A percentile compares a stretch with the other conserved stretches of the same genome.
phyloP scores from a whole-genome alignment of 2,797 vertebrate genomes.

The Macroramphosus scolopax region DNA sequence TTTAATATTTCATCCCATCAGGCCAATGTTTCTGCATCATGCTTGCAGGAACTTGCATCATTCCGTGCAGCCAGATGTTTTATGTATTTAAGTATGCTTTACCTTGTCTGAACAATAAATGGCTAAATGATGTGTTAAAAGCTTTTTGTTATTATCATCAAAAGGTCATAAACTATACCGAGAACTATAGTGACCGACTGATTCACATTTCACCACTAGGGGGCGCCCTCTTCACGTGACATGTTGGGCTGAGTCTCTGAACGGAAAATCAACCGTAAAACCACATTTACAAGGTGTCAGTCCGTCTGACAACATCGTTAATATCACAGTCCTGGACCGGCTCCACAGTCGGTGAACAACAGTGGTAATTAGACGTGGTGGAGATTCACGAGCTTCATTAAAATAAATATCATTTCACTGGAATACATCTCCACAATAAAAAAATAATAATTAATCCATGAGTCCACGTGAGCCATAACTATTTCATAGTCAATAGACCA shows the following conservation, averaged over 20 bases:
- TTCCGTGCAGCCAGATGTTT: not conserved
- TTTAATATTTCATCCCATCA: no score
- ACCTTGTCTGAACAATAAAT: not conserved
- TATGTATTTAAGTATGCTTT: not conserved
- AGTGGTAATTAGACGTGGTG: no score
- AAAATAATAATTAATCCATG: no score
- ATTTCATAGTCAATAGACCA: not conserved
- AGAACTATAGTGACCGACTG: not conserved
- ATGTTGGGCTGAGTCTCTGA: no score
- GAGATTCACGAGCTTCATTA: not conserved
- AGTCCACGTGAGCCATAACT: not conserved
- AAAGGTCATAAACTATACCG: conserved; percentile 17
- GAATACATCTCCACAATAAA: no score
- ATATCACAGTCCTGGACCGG: no score
- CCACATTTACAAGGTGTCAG: not conserved
- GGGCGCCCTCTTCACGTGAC: conserved; percentile 47
- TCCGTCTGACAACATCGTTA: no score
- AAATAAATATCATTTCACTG: not conserved
- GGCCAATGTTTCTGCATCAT: not conserved
- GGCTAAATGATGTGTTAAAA: not conserved
- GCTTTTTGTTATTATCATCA: not conserved
- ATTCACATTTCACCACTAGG: conserved; percentile 34
- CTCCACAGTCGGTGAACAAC: no score
- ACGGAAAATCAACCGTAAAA: conserved; percentile 19
- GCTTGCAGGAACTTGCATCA: conserved; percentile 3